Conservation (phyloP, 2,888 invertebrate species). For the Cremastobaeus sp. region DNA sequence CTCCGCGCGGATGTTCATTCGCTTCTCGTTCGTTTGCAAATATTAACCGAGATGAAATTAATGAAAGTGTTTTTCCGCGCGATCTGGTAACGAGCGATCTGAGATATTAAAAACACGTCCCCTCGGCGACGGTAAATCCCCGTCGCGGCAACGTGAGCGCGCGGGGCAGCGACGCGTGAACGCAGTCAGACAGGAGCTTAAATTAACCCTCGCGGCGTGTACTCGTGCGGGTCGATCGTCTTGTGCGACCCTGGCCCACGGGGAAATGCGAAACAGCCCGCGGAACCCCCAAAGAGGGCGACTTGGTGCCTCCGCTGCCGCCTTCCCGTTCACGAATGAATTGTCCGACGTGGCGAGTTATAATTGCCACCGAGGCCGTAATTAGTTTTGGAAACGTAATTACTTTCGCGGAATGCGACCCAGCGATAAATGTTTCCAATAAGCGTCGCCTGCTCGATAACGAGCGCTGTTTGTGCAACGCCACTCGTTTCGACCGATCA, state of each 20-base stretch:
- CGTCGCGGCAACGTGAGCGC: constrained; percentile 19
- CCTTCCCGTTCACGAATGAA: constrained; percentile 36
- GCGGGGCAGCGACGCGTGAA: constrained; percentile 53
- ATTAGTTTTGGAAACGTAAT: constrained; percentile 77
- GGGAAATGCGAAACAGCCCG: constrained; percentile 65
- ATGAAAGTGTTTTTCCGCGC: constrained; percentile 17
- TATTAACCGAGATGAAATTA: too few species aligned
- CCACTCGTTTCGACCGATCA: constrained; percentile 23
- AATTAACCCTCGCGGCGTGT: constrained; percentile 60
- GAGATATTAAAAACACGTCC: constrained; percentile 44
- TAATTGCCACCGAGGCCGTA: constrained; percentile 74
- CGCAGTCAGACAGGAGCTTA: constrained; percentile 40
- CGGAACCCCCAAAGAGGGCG: constrained; percentile 45
- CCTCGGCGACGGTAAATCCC: constrained; percentile 17
- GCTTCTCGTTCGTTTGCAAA: too few species aligned
- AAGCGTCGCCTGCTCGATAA: constrained; percentile 43
- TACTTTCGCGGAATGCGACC: constrained; percentile 69
- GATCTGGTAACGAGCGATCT: constrained; percentile 31
- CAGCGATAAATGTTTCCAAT: constrained; percentile 70
- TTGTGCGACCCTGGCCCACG: constrained; percentile 50
- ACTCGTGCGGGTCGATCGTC: constrained; percentile 39
- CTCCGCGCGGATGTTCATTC: too few species aligned
- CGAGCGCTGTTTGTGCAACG: constrained; percentile 12
- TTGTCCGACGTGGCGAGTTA: constrained; percentile 69
- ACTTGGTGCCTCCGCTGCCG: constrained; percentile 7